Conservation (phyloP, 2,797 vertebrate genomes). For the Eulemur rubriventer region DNA sequence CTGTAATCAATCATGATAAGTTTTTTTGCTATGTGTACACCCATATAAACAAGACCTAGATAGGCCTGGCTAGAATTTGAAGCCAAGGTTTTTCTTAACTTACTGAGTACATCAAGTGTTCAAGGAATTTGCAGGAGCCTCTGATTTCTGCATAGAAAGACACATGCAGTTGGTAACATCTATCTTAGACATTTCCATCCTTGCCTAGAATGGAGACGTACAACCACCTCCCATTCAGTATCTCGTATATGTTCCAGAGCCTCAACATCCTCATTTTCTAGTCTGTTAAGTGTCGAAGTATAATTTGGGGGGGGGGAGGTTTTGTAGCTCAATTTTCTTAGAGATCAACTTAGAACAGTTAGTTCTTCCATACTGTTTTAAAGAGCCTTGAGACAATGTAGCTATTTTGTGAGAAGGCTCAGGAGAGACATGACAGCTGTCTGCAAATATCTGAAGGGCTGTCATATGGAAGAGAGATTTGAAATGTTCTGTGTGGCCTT, state of each 20-base stretch:
- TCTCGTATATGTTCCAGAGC: background rate
- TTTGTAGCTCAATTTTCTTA: background rate
- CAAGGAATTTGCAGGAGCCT: background rate
- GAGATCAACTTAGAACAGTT: background rate
- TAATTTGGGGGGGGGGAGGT: background rate
- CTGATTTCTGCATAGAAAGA: background rate
- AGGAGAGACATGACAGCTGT: conserved; percentile 39
- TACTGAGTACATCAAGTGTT: background rate
- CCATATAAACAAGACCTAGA: background rate
- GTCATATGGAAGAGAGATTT: conserved; percentile 48
- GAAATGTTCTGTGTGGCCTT: conserved; percentile 26
- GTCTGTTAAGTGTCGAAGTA: background rate
- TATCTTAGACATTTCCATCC: background rate
- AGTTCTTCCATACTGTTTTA: background rate
- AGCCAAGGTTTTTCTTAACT: background rate
- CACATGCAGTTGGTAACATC: background rate
- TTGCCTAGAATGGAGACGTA: background rate
- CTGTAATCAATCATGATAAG: background rate
- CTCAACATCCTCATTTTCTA: background rate
- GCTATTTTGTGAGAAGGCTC: conserved; percentile 35
- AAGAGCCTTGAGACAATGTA: conserved; percentile 25
- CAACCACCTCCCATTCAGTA: background rate
- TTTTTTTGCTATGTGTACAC: background rate
- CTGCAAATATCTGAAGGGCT: conserved; percentile 51
- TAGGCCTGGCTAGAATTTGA: background rate